Evolutionary conservation across 2,888 invertebrate species (phyloP), one percentile per base, ranked within the genome.

Genomic region (Trachelus iudaicus): DNA sequence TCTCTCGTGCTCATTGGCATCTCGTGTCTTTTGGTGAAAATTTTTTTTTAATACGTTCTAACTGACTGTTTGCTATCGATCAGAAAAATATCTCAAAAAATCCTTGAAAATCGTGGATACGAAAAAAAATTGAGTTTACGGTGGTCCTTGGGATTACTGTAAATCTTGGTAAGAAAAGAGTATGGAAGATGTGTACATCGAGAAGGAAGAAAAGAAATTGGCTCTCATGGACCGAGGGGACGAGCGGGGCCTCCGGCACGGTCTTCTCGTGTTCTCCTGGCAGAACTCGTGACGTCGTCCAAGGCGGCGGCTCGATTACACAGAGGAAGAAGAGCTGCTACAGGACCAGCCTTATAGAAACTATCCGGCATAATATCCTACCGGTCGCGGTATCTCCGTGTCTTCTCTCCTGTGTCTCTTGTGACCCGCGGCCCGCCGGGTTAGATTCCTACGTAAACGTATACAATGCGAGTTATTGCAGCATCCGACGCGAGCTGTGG

Each of bases 401-500:
- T 80, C 81, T 82, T 82, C 82, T 81, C 81, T 82, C 83, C 83
- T 86, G 86, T 87, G 84, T 85, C 83, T 86, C 84, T 84, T 86
- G 87, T 91, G 90, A 91, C 90, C 91, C 87, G 86, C 87, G 85
- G 89, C 85, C 89, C 88, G 89, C 88, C 89, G 89, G 90, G 90
- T 91, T 91, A 90, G 90, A 89, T 91, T 90, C 90, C 89, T 90
- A 87, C 87, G 88, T 85, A 85, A 87, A 86, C 86, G 87, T 89
- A 89, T 88, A 90, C 91, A 91, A 91, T 91, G 90, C 90, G 89
- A 91, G 91, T 91, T 91, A 91, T 90, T 90, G 90, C 88, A 84
- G 88, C 89, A 89, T 86, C 87, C 79, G 83, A 80, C 35, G 35
- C 84, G 85, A 86, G 84, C 83, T 81, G 81, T 82, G 88, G 87